These are phyloP conservation scores for Montipora capitata DNA, from an alignment of 92 coral and sea anemone genomes.

Conservation along the genomic window DNA sequence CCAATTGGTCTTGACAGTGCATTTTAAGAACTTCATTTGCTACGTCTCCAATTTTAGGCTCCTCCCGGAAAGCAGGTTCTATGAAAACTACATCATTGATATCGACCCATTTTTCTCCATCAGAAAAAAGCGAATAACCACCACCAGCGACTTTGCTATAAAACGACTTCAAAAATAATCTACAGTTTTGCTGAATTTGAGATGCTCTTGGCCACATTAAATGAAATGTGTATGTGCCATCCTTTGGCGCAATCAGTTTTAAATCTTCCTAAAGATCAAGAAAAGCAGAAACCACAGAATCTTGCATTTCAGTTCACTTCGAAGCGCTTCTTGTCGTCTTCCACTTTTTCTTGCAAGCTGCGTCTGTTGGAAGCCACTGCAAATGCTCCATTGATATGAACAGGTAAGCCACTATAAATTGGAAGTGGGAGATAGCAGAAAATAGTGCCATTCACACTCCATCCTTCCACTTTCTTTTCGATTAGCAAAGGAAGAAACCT, in stretches of 20 bases:
- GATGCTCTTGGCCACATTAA: conserved; percentile 53
- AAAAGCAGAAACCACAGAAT: conserved; percentile 55
- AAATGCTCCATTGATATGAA: conserved; percentile 86
- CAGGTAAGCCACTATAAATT: conserved; percentile 86
- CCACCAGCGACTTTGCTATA: conserved; percentile 20
- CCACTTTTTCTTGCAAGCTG: conserved; percentile 69
- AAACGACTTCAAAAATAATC: conserved; percentile 16
- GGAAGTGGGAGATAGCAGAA: conserved; percentile 95
- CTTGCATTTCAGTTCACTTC: conserved; percentile 80
- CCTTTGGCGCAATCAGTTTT: not conserved
- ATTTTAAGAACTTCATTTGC: conserved; percentile 39
- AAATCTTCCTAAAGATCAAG: conserved; percentile 54
- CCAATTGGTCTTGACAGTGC: not conserved
- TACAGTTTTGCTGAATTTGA: not conserved
- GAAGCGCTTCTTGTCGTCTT: conserved; percentile 74
- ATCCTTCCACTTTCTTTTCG: no score
- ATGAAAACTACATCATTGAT: conserved; percentile 61
- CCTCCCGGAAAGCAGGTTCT: conserved; percentile 54
- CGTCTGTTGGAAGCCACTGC: conserved; percentile 84
- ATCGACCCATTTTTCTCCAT: conserved; percentile 64
- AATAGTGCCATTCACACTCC: conserved; percentile 59
- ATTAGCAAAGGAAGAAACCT: conserved; percentile 22
- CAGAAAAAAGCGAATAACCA: conserved; percentile 45
- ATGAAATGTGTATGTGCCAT: conserved; percentile 26
- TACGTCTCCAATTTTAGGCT: conserved; percentile 51